phyloP scores from a whole-genome alignment of 1,140 invertebrate genomes.

The Hylaeus volcanicus region DNA sequence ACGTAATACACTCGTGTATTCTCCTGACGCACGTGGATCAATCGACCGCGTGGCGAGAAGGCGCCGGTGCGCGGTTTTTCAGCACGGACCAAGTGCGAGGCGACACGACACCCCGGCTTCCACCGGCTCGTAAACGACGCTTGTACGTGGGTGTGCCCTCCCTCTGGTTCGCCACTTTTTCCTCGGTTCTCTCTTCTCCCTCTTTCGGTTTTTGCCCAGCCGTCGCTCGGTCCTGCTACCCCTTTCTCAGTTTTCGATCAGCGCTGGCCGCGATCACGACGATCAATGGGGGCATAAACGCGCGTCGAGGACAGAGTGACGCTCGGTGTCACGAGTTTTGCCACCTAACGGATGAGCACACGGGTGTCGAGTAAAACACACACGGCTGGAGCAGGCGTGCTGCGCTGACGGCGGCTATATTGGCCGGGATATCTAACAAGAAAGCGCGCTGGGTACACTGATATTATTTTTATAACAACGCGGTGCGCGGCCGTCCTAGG shows the following conservation, averaged over 20 bases:
- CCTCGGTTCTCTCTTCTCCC: not conserved
- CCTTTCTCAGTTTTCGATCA: constrained; percentile 44
- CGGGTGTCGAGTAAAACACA: constrained; percentile 19
- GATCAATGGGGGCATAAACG: constrained; percentile 56
- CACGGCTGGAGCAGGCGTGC: constrained; percentile 20
- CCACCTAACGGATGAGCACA: constrained; percentile 19
- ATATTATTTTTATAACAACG: constrained; percentile 76
- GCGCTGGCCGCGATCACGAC: constrained; percentile 39
- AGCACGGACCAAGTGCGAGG: not conserved
- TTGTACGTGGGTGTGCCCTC: constrained; percentile 42
- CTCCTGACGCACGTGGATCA: constrained; percentile 50
- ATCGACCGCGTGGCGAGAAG: constrained; percentile 34
- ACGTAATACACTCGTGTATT: not conserved
- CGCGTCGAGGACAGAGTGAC: constrained; percentile 6
- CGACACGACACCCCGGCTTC: constrained; percentile 31
- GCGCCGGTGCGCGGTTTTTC: constrained; percentile 7
- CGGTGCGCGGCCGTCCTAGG: constrained; percentile 66
- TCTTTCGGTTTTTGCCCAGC: not conserved
- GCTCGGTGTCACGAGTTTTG: not conserved
- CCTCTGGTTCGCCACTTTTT: constrained; percentile 24
- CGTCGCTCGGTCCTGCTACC: no score
- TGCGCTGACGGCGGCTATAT: constrained; percentile 51
- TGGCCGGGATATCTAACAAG: constrained; percentile 66
- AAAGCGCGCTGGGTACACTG: constrained; percentile 70
- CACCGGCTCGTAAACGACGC: constrained; percentile 37